phyloP scores from a whole-genome alignment of 2,113 vertebrate genomes.

The Erythrocercus mccallii region DNA sequence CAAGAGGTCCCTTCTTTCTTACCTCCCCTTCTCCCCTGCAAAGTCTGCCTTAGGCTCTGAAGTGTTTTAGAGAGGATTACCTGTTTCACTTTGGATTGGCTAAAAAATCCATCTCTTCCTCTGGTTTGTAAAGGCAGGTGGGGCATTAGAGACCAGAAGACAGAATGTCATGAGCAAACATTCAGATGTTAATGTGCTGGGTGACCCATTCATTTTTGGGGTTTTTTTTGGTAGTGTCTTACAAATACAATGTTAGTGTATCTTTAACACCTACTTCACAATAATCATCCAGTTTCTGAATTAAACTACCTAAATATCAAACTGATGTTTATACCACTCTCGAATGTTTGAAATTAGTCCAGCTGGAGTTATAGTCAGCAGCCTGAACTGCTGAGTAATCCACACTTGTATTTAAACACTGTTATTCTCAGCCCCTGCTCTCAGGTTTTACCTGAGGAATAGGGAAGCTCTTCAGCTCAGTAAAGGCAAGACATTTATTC shows the following conservation, averaged over 20 bases:
- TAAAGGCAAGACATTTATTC: neutral
- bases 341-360: neutral
- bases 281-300: neutral
- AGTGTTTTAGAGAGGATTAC: neutral
- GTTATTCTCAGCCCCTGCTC: neutral
- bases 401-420: neutral
- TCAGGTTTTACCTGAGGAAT: neutral
- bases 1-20: neutral
- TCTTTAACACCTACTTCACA: neutral
- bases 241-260: neutral
- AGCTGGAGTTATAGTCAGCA: neutral
- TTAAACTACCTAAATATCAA: neutral
- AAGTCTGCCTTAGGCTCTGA: neutral
- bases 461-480: neutral
- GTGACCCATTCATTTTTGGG: neutral
- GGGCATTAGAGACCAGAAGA: neutral
- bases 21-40: neutral
- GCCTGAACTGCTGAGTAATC: neutral
- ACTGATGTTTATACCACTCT: neutral
- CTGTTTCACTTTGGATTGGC: neutral
- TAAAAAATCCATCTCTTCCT: neutral
- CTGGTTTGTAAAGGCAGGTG: neutral
- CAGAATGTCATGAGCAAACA: neutral
- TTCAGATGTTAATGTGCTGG: neutral
- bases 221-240: neutral